These are phyloP conservation scores for Augochlorella aurata DNA, from an alignment of 2,888 invertebrate genomes.

Conservation along the genomic window DNA sequence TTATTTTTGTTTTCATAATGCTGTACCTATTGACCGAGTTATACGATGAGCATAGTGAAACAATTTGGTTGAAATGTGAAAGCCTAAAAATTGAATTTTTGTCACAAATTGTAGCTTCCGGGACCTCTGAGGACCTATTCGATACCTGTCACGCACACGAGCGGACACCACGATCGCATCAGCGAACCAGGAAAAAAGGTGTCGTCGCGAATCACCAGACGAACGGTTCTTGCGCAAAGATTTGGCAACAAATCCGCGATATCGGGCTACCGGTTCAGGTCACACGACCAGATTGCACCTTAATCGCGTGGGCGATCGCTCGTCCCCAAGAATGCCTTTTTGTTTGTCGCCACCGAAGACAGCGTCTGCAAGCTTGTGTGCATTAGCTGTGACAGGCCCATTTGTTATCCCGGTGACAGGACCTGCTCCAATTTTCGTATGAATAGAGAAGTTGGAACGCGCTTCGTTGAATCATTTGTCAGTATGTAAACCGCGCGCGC, in stretches of 20 bases:
- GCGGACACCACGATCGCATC: too few relatives aligned
- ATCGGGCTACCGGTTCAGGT: constrained; percentile 1
- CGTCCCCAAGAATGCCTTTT: constrained; percentile 3
- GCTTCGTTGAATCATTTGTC: constrained; percentile 6
- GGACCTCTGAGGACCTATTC: too few relatives aligned
- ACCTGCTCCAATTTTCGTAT: constrained; percentile 22
- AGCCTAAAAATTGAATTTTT: too few relatives aligned
- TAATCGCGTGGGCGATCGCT: constrained; percentile 28
- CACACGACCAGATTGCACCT: constrained; percentile 10
- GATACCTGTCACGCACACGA: too few relatives aligned
- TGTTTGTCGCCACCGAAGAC: constrained; percentile 13
- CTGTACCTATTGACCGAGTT: too few relatives aligned
- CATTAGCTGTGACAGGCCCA: constrained; percentile 19
- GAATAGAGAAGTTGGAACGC: constrained; percentile 8
- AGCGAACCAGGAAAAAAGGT: background rate
- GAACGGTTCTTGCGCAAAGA: constrained; percentile 31
- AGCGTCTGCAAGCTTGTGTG: background rate
- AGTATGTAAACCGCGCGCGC: background rate
- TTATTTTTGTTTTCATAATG: too few relatives aligned
- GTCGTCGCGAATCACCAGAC: background rate
- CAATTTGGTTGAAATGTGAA: too few relatives aligned
- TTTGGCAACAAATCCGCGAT: constrained; percentile 28
- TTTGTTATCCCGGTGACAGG: constrained; percentile 29
- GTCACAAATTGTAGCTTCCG: too few relatives aligned
- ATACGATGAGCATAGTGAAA: too few relatives aligned